Conservation (phyloP, 2,113 vertebrate genomes). For the Takifugu flavidus region DNA sequence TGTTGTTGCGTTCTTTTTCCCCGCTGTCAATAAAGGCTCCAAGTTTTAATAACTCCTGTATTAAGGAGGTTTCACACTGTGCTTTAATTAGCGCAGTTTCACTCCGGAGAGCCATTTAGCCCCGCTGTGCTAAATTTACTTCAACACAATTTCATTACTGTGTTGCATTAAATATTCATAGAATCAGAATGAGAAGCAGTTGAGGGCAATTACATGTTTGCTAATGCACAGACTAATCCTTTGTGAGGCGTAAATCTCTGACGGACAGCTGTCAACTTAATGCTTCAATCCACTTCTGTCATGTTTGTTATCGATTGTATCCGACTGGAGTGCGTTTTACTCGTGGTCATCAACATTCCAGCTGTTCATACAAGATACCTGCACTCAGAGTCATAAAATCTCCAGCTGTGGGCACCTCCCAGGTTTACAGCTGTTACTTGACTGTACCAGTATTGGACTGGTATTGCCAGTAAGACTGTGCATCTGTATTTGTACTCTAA, state of each 20-base stretch:
- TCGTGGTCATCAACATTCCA: background rate
- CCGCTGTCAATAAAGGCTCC: slow-evolving; percentile 13
- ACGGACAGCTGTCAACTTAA: slow-evolving; percentile 54
- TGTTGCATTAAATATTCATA: slow-evolving; percentile 65
- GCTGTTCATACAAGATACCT: too few relatives aligned
- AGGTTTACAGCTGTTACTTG: too few relatives aligned
- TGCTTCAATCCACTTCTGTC: slow-evolving; percentile 14
- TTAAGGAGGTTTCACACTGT: slow-evolving; percentile 23
- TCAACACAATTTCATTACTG: slow-evolving; percentile 49
- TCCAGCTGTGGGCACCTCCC: too few relatives aligned
- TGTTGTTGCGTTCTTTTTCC: slow-evolving; percentile 27
- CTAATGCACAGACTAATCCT: slow-evolving; percentile 43
- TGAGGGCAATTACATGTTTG: slow-evolving; percentile 52
- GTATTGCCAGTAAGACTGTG: too few relatives aligned
- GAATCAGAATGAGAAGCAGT: slow-evolving; percentile 54
- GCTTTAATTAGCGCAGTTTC: slow-evolving; percentile 34
- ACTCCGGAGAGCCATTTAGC: slow-evolving; percentile 11
- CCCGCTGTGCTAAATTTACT: slow-evolving; percentile 33
- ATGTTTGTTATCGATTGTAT: slow-evolving; percentile 3
- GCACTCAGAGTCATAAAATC: too few relatives aligned
- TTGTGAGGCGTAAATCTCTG: slow-evolving; percentile 33
- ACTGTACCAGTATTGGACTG: too few relatives aligned
- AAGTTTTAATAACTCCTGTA: slow-evolving; percentile 44
- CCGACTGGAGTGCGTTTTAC: background rate
- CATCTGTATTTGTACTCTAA: too few relatives aligned